Evolutionary conservation across 2,113 vertebrate genomes (phyloP), one percentile per base, ranked within the genome.

Genomic region (Tupaia tana): DNA sequence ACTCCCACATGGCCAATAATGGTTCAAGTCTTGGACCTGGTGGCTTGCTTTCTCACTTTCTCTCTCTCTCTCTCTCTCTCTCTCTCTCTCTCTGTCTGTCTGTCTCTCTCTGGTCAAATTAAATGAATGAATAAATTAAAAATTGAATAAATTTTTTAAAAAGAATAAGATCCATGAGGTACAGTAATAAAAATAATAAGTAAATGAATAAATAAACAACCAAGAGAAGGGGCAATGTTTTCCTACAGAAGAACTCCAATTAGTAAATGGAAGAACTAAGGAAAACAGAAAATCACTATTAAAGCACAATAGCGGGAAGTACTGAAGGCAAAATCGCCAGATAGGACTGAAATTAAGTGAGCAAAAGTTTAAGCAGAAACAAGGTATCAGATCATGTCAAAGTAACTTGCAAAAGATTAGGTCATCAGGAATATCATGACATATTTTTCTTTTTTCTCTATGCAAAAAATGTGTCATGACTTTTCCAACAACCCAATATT

Each of bases 361-460:
- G 27, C 58, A 85, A 93, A 84, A 77, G 24, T 75, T 96, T 63
- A 92, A 70, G 64, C n/a, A 87, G 20, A 85, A 95, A 90, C 52
- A 78, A 85, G 31, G 34, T 56, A 43, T 13, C 56, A 93, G 5
- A 27, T 9, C 64, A 19, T 82, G n/a, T 90, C 52, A 20, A 92
- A 91, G 15, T 31, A 63, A 66, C 56, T 89, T 12, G 29, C 25
- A 64, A 86, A 80, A 86, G 61, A 95, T 63, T 86, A 56, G 90
- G 64, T 63, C 64, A 79, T 54, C 66, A 75, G 43, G 43, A 43
- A 43, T 43, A 43, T 43, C 43, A 43, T 43, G 43, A 43, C 43
- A 43, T 43, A 43, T 43, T 43, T 43, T 43, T 43, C 43, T 43
- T 43, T 43, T 43, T 43, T 43, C 43, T 43, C 43, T 43, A 43